Base-by-base conservation (phyloP, 2,888 invertebrate genomes). In the Cephus pygmeus region DNA sequence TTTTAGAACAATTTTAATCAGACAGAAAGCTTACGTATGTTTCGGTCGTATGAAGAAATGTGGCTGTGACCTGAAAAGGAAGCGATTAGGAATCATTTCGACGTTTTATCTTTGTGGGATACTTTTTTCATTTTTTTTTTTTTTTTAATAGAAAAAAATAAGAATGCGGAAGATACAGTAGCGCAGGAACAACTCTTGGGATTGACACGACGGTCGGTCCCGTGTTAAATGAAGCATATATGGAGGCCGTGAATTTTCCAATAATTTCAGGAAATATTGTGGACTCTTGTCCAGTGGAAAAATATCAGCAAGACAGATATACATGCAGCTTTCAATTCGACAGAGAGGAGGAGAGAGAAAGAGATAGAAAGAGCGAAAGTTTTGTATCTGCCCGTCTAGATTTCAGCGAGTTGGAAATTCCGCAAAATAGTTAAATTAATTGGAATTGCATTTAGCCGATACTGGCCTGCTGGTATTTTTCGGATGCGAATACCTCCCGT, bases 351-450 rank as follows among this genome's bases (percentile, higher is more conserved):
- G 36, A 56, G 34, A 30, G n/a, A 6, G 34, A 75, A 56, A 69
- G 36, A 30, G 56, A 36, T 31, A 73, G 11, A 73, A 75, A 33
- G 35, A 73, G 74, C 34, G 34, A 69, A 75, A 69, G 34, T 68
- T 79, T 75, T 76, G 75, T 23, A 56, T 56, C 15, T 23, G 15
- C 23, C 56, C 23, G 56, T 23, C 56, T 9, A 56, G 56, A 56
- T 56, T 56, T 23, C 56, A 56, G 56, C 23, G 23, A 56, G 56
- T 6, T 23, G 56, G 56, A 56, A 56, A 56, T 23, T 56, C 23
- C 56, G 9, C 56, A 56, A 56, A 56, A 56, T 56, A 56, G 56
- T 56, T 56, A 56, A 56, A 56, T 56, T 56, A 56, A 56, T 56
- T 56, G 56, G 56, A 56, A 56, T 56, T 56, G 23, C 56, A 56